A percentile compares a stretch with the other conserved stretches of the same genome.
These are phyloP conservation scores for Clarias pachynema DNA, from an alignment of 2,797 vertebrate genomes.

Conservation along the genomic window DNA sequence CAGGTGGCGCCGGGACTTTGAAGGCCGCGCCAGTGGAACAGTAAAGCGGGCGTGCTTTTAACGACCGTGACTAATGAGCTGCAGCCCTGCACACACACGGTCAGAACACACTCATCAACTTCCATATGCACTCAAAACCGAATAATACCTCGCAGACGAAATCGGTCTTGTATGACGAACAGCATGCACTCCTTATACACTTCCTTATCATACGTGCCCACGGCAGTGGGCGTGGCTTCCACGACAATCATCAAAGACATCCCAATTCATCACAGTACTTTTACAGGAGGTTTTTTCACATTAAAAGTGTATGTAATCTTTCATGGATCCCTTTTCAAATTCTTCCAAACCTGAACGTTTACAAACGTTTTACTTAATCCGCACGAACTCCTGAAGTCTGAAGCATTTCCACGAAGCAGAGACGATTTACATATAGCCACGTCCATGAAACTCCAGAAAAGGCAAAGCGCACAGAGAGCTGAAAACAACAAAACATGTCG, in stretches of 20 bases:
- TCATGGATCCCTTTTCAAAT: neutral
- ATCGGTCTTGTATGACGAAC: neutral
- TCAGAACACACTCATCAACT: slow-evolving; percentile 36
- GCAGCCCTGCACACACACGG: slow-evolving; percentile 59
- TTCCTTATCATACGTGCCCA: neutral
- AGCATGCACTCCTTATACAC: neutral
- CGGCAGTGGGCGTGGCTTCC: neutral
- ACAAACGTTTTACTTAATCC: neutral
- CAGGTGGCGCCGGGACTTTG: slow-evolving; percentile 70
- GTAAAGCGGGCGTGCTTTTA: slow-evolving; percentile 72
- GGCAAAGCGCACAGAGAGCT: neutral
- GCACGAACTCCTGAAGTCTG: neutral
- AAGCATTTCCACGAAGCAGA: too few relatives aligned
- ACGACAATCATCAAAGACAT: neutral
- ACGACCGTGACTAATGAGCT: slow-evolving; percentile 79
- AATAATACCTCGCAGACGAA: slow-evolving; percentile 54
- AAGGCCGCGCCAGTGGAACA: slow-evolving; percentile 70
- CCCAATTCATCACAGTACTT: neutral
- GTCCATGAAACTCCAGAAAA: neutral
- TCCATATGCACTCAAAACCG: slow-evolving; percentile 52
- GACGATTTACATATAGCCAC: neutral
- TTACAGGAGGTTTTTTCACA: neutral
- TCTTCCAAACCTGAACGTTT: neutral
- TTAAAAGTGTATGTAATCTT: neutral
- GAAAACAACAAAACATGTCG: neutral